phyloP scores from a whole-genome alignment of 1,140 invertebrate species.

The Magallana angulata region DNA sequence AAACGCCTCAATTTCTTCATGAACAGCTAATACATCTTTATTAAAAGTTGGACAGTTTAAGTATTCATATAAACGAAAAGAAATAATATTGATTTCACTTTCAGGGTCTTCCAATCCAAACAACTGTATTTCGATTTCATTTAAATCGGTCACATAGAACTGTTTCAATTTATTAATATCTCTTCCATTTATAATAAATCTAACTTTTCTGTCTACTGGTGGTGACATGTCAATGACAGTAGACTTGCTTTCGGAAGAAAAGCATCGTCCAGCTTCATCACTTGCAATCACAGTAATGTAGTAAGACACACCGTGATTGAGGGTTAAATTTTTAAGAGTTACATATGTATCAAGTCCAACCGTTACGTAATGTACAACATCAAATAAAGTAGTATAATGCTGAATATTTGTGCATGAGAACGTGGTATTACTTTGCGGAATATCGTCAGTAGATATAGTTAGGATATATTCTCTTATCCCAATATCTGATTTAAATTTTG shows the following conservation, averaged over 20 bases:
- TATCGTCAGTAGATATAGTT: slow-evolving; percentile 30
- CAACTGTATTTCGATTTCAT: neutral
- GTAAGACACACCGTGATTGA: slow-evolving; percentile 50
- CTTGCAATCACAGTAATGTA: slow-evolving; percentile 52
- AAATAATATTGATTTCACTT: slow-evolving; percentile 5
- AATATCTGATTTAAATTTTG: slow-evolving; percentile 60
- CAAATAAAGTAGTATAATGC: slow-evolving; percentile 41
- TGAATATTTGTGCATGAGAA: slow-evolving; percentile 11
- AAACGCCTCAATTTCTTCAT: neutral
- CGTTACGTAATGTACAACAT: neutral
- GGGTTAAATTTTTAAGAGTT: slow-evolving; percentile 42
- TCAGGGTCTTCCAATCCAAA: neutral
- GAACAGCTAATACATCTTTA: neutral
- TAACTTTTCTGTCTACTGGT: neutral
- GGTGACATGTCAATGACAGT: slow-evolving; percentile 56
- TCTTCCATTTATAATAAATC: slow-evolving; percentile 2
- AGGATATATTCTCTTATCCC: slow-evolving; percentile 55
- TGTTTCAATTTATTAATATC: neutral
- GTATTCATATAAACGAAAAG: neutral
- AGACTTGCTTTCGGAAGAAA: neutral
- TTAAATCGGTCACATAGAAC: neutral
- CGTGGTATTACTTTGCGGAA: slow-evolving; percentile 3
- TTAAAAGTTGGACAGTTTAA: neutral
- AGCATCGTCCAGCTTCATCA: slow-evolving; percentile 50
- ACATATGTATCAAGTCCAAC: slow-evolving; percentile 47